Base-by-base conservation (phyloP, 1,140 invertebrate species). In the Anastrepha ludens region DNA sequence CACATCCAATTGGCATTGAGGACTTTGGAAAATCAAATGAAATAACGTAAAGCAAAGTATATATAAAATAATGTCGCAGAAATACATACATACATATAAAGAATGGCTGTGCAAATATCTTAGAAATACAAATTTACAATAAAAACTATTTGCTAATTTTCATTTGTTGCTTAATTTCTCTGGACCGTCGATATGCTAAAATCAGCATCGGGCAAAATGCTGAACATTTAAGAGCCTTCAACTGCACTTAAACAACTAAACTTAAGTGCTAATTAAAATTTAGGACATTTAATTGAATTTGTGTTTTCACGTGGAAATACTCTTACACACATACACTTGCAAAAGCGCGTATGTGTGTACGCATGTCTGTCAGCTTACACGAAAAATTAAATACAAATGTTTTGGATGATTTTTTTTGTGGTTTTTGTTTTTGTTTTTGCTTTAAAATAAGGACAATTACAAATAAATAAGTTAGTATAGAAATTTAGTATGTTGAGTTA, bases 381-480 rank as follows among this genome's bases (percentile, higher is more conserved):
- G 74, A 55, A 81, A 81, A 8, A 81, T 4, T 15, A 74, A 74
- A 74, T 70, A 47, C 15, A 74, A 74, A 17, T 47, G 11, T 3
- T 74, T 74, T 74, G 67, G 41, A 74, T 41, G 67, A 44, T 74
- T 74, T 41, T 44, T 39, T 44, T 67, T 65, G 20, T 39, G 29
- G 29, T 67, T 9, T 29, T 64, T 6, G 2, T 20, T 41, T 70
- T 3, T 70, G 2, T 41, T 64, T 44, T 74, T 74, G 0, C 44
- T 62, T 59, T 86, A 13, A 0, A n/a, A n/a, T 44, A 59, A 62
- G 17, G 15, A 62, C 39, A 85, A 59, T 62, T 86, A 86, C n/a
- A 62, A 86, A 44, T 86, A 86, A 86, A 86, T 86, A 86, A 86
- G n/a, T 60, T 86, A 86, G 41, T 55, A 55, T 11, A 55, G 44